phyloP scores from a whole-genome alignment of 2,888 invertebrate species.

The Nysson spinosus region DNA sequence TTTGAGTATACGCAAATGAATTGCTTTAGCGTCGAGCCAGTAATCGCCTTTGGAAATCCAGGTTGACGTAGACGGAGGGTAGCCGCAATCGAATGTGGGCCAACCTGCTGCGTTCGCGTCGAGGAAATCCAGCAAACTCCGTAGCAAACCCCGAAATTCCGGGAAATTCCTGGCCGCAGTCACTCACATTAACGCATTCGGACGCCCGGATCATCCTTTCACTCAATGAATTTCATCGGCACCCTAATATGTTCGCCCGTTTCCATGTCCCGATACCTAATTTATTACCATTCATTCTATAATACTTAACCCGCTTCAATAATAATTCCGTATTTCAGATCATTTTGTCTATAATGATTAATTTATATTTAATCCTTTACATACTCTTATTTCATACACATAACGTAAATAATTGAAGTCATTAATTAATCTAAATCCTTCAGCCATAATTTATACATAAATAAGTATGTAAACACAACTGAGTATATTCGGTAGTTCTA shows the following conservation, averaged over 20 bases:
- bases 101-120: slow-evolving; percentile 36
- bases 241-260: not conserved
- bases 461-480: too few species aligned
- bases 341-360: too few species aligned
- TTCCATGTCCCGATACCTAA: too few species aligned
- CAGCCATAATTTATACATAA: too few species aligned
- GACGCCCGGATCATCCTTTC: slow-evolving; percentile 11
- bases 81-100: slow-evolving; percentile 58
- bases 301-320: too few species aligned
- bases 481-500: too few species aligned
- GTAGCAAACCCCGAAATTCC: not conserved
- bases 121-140: slow-evolving; percentile 34
- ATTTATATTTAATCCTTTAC: too few species aligned
- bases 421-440: too few species aligned
- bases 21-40: slow-evolving; percentile 52
- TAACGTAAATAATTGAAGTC: too few species aligned
- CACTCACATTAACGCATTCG: not conserved
- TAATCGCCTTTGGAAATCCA: slow-evolving; percentile 60
- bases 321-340: too few species aligned
- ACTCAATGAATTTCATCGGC: slow-evolving; percentile 33
- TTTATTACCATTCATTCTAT: too few species aligned
- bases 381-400: too few species aligned
- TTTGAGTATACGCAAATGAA: slow-evolving; percentile 57
- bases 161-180: slow-evolving; percentile 4
- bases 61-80: slow-evolving; percentile 41